Base-by-base conservation (phyloP, 2,888 invertebrate species). In the Polyommatus iphigenia region DNA sequence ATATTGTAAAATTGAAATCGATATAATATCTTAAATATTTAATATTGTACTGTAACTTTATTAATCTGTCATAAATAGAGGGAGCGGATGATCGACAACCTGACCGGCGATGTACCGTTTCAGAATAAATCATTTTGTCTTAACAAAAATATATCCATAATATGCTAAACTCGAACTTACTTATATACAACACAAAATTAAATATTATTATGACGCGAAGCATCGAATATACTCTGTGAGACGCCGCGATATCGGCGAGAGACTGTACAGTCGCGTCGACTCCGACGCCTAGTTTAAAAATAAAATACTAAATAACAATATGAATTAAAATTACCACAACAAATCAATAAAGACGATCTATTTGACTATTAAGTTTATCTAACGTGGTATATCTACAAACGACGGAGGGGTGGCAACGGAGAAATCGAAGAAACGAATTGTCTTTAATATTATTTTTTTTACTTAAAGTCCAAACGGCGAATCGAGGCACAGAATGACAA, bases 301-400 rank as follows among this genome's bases (percentile, higher is more conserved):
- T 93, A 93, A 92, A 92, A 93, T 87, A 93, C 93, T 93, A 93
- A 93, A 93, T 93, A 93, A 93, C 93, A 92, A 90, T 89, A 90
- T 87, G 84, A 87, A 90, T 89, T 89, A 89, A 92, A 88, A 88
- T 87, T 88, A 91, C 85, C 87, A 88, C 90, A 92, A 92, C 92
- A 89, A 90, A 92, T 88, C 85, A 85, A 87, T 87, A 87, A 85
- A 86, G 87, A 85, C 87, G 88, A 87, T 86, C 83, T 83, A 89
- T 89, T 89, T 83, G 87, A 90, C 90, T 92, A 91, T 86, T 83
- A 87, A 87, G 82, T 83, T 84, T 83, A 83, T 87, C 87, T 89
- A 88, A 88, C 81, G 77, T 81, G 80, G 81, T 83, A 84, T 81
- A 82, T 80, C 83, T 84, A 85, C 24, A 67, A 67, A 24, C 75